Conservation (phyloP, 1,140 invertebrate genomes). For the Scaptomyza pallida region DNA sequence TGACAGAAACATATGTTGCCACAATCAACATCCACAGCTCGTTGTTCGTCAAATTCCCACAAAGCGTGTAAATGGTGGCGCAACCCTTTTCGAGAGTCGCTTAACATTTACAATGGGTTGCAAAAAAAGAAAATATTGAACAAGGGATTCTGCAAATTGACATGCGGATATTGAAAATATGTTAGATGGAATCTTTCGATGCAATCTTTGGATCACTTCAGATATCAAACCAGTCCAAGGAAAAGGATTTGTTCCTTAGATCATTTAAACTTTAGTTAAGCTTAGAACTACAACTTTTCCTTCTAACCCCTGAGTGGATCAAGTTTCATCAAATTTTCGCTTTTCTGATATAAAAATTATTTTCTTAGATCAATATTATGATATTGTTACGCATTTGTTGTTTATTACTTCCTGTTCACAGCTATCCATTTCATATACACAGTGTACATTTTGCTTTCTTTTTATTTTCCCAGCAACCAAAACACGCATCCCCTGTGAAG, state of each 20-base stretch:
- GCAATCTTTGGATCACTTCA: too few species aligned
- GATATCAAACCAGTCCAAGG: too few species aligned
- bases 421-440: conserved; percentile 70
- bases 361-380: conserved; percentile 36
- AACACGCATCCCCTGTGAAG: conserved; percentile 21
- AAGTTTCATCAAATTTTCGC: too few species aligned
- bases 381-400: conserved; percentile 70
- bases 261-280: too few species aligned
- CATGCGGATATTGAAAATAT: too few species aligned
- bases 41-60: neutral
- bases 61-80: conserved; percentile 19
- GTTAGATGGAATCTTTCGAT: too few species aligned
- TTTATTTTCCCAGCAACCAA: conserved; percentile 59
- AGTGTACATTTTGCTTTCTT: conserved; percentile 1
- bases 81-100: conserved; percentile 54
- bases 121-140: conserved; percentile 7
- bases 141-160: neutral
- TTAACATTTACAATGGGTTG: conserved; percentile 17
- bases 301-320: too few species aligned
- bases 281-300: too few species aligned
- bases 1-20: conserved; percentile 79
- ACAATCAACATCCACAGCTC: conserved; percentile 50
- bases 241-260: too few species aligned
- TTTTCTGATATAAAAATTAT: neutral
- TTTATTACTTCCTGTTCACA: conserved; percentile 65